Percentiles rank a stretch among this genome's conserved stretches.
These are phyloP conservation scores for Characodon lateralis DNA, from an alignment of 2,797 vertebrate genomes.

Conservation along the genomic window DNA sequence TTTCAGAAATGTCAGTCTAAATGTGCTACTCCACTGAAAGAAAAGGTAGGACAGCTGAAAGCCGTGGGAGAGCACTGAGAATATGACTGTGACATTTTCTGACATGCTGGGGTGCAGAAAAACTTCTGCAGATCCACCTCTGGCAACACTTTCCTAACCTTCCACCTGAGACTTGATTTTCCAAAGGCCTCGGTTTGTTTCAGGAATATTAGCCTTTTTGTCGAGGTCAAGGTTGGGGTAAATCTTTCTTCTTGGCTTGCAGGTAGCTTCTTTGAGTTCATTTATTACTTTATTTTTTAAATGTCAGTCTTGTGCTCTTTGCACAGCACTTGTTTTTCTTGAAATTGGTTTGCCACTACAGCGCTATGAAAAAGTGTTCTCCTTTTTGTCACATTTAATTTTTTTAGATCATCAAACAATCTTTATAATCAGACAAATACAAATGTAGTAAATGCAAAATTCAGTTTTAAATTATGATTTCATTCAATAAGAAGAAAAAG, in stretches of 20 bases:
- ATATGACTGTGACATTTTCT: conserved; percentile 66
- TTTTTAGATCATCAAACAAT: not conserved
- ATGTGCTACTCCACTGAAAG: conserved; percentile 8
- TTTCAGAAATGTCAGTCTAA: conserved; percentile 52
- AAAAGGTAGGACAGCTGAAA: conserved; percentile 26
- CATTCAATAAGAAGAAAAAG: not conserved
- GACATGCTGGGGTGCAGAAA: conserved; percentile 45
- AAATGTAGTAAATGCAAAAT: not conserved
- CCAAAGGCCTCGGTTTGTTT: conserved; percentile 21
- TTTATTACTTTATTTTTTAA: not conserved
- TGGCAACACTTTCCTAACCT: conserved; percentile 48
- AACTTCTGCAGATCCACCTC: conserved; percentile 31
- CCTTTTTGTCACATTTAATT: not conserved
- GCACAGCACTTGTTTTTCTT: not conserved
- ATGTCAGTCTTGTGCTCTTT: not conserved
- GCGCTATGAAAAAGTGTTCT: not conserved
- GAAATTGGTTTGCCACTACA: not conserved
- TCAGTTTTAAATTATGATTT: not conserved
- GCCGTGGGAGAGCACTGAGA: conserved; percentile 27
- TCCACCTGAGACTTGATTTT: conserved; percentile 30
- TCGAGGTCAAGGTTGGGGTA: conserved; percentile 30
- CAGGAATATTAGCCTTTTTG: conserved; percentile 6
- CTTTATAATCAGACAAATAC: not conserved
- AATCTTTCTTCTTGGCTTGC: conserved; percentile 9
- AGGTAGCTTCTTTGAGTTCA: conserved; percentile 15